Evolutionary conservation across 2,113 vertebrate genomes (phyloP), one percentile per base, ranked within the genome.

Genomic region (Steatornis caripensis): DNA sequence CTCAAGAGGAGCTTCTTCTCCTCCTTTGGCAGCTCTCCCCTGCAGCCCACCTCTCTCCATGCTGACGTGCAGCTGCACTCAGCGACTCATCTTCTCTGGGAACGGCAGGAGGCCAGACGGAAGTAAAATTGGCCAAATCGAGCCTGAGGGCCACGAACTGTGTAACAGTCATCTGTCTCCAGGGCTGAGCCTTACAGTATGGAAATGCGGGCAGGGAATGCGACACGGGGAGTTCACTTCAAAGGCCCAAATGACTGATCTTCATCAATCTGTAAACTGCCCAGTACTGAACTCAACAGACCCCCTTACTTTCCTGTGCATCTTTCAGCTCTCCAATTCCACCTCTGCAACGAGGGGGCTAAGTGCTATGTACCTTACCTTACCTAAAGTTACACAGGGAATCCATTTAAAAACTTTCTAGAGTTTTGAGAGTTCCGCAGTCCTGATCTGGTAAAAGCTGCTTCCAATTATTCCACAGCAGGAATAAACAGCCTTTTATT

Each of bases 91-190:
- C 22, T 60, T 39, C 46, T 77, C 54, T 37, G 60, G 37, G 43
- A 89, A 49, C 8, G 29, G 55, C 27, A 49, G 51, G 69, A 86
- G 39, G 57, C 29, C 53, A 48, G 22, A 29, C 10, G 29, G 43
- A 64, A 58, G 37, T 7, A 41, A 84, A 68, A 48, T 16, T 23
- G 45, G 51, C 16, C 48, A 77, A 45, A 77, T 61, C 36, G 51
- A 77, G 41, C 34, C 22, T 10, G 11, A 81, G 36, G 64, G 21
- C 45, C 37, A 69, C 27, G 43, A 37, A 58, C 11, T 7, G 4
- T n/a, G 0, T 12, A 24, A 46, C 0, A 14, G 19, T 49, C 17
- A 37, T n/a, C 23, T 10, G 5, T 36, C 29, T 57, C 34, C 22
- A 39, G 46, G 34, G 43, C 37, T 90, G 64, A 77, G 58, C 57